Evolutionary conservation across 2,888 invertebrate genomes (phyloP), one percentile per base, ranked within the genome.

Genomic region (Holacanthella duospinosa): DNA sequence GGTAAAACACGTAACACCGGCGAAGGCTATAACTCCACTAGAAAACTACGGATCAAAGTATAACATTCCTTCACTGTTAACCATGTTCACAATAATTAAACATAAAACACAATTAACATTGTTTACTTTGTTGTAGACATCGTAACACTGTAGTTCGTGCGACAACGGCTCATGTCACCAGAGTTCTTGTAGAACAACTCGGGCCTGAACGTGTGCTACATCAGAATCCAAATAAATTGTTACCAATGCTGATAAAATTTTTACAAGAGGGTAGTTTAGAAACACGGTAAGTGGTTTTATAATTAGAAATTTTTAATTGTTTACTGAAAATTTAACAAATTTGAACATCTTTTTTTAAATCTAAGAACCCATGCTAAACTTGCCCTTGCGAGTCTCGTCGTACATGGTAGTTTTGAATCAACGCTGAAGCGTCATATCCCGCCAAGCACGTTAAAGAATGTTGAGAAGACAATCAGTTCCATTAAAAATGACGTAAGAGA

Each of bases 131-230:
- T n/a, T 53, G 4, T 53, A 81, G 80, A 19, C 94, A 96, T 77
- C 89, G 91, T 71, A 94, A 93, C 76, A 87, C 89, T 0, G 82
- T 89, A 3, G 93, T 96, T 2, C 83, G 94, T 29, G 87, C 90
- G 55, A 85, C 91, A 6, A 84, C 92, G 0, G 88, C 91, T 1
- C 85, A 87, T 74, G 83, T 93, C 61, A 77, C 95, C 60, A 83
- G 85, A 55, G 80, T 83, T 60, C 79, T 91, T 29, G 86, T 88
- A 55, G 84, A 85, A 73, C 84, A 84, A 64, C 79, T 88, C 70
- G 91, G 93, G 3, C 82, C 87, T 1, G 84, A 87, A 26, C 86
- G 29, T 84, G 90, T 74, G 82, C 83, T 59, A 0, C 81, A 84
- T 58, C 94, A 95, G 65, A 82, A 86, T 43, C 84, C 89, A 56